Evolutionary conservation across 1,140 invertebrate genomes (phyloP).

Genomic region (Papilio aristodemus): DNA sequence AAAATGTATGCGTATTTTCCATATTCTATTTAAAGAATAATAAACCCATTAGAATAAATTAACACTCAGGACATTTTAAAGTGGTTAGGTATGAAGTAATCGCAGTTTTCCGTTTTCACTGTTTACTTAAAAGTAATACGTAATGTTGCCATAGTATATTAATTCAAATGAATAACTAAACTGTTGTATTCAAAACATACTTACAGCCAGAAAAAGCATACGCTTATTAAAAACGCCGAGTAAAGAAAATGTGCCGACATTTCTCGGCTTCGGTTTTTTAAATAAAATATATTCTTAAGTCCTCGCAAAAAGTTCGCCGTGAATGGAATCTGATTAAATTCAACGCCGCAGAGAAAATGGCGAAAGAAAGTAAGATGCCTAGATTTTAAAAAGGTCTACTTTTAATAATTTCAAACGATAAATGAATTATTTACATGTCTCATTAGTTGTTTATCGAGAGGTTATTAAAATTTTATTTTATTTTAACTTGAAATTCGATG

Average conservation of each 20-base stretch:
- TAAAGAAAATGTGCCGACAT: conserved; percentile 22
- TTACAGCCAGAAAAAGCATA: background rate
- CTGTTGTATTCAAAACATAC: conserved; percentile 7
- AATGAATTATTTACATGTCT: conserved; percentile 3
- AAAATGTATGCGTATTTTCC: too few species aligned
- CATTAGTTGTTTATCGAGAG: background rate
- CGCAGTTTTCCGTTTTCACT: too few species aligned
- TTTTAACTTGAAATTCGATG: too few species aligned
- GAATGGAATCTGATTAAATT: conserved; percentile 15
- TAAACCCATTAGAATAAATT: too few species aligned
- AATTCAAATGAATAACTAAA: background rate
- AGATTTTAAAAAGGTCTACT: conserved; percentile 11
- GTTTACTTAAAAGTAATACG: background rate
- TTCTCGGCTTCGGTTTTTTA: background rate
- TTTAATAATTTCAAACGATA: conserved; percentile 1
- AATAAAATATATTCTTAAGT: conserved; percentile 18
- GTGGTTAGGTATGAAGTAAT: too few species aligned
- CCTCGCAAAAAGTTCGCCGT: conserved; percentile 10
- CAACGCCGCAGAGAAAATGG: background rate
- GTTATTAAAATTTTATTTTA: too few species aligned
- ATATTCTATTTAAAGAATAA: too few species aligned
- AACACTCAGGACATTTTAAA: background rate
- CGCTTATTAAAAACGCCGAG: conserved; percentile 5
- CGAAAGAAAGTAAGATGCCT: background rate
- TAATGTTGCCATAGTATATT: background rate